Evolutionary conservation across 2,113 vertebrate genomes (phyloP), one percentile per base, ranked within the genome.

Genomic region (Ictalurus punctatus): DNA sequence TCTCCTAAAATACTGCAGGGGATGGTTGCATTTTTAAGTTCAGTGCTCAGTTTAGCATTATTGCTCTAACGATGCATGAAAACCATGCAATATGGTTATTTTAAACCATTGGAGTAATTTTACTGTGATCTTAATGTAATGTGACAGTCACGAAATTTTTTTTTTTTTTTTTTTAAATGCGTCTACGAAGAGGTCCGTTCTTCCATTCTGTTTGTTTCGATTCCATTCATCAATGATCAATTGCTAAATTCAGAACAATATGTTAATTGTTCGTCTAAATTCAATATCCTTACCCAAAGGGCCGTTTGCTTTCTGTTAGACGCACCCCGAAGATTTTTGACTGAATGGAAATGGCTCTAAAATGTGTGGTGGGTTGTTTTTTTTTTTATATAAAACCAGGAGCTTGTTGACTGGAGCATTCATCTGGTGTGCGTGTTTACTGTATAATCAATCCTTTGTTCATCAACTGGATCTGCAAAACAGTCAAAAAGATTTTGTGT

Each of bases 401-500:
- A 89, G 89, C 27, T 85, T 86, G 69, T 91, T 71, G 89, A 21
- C 88, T 81, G 89, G 88, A 69, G 73, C 86, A 71, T 86, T 44
- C n/a, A 61, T 90, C 37, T 87, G 69, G 78, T 91, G 79, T 93
- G 79, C 81, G 86, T 83, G 89, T 93, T 92, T 91, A 92, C 90
- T 91, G 78, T 91, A 87, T 83, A 65, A 83, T 79, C 30, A 81
- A 90, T 90, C 86, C 85, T 87, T 89, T 74, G 80, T 90, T 91
- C 79, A 58, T 86, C 58, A 67, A 76, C 81, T 37, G 80, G 54
- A 61, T 54, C 25, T n/a, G 44, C 4, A 30, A 27, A 78, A 44
- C 17, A 73, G 6, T 73, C 69, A 73, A 34, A 74, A 27, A 48
- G 21, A 78, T 48, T 58, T 3, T 58, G 86, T 48, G 44, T 48